Evolutionary conservation across 1,140 invertebrate species (phyloP).

Genomic region (Pectinophora gossypiella): DNA sequence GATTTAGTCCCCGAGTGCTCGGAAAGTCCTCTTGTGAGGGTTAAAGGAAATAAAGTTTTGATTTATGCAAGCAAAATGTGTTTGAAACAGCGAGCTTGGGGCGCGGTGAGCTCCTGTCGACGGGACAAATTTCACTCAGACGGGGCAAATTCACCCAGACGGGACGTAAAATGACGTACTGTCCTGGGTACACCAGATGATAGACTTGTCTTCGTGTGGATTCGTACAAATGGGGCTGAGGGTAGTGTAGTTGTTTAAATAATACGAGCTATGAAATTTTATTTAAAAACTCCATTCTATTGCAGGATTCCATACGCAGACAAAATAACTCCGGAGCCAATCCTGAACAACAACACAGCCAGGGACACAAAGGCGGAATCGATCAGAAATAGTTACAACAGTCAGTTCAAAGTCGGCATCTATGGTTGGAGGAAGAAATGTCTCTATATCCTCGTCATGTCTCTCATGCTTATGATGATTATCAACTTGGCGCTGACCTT

Average conservation of each 20-base stretch:
- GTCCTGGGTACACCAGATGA: too few relatives aligned
- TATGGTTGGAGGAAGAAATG: constrained; percentile 97
- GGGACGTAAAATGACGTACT: too few relatives aligned
- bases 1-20: neutral
- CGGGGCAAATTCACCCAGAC: too few relatives aligned
- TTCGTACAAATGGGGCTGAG: too few relatives aligned
- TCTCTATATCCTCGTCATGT: constrained; percentile 88
- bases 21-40: constrained; percentile 9
- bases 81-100: constrained; percentile 47
- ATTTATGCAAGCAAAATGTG: constrained; percentile 61
- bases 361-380: constrained; percentile 69
- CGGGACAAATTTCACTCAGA: neutral
- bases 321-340: constrained; percentile 70
- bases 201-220: too few relatives aligned
- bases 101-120: neutral
- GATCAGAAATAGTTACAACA: constrained; percentile 73
- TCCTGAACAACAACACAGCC: constrained; percentile 64
- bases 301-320: constrained; percentile 73
- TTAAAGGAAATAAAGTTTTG: constrained; percentile 60
- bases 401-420: constrained; percentile 88
- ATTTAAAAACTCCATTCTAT: too few relatives aligned
- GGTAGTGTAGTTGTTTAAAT: too few relatives aligned
- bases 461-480: constrained; percentile 92
- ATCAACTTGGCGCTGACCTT: constrained; percentile 95
- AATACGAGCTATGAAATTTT: neutral